phyloP scores from a whole-genome alignment of 1,140 invertebrate genomes.

The Heliconius hermathena region DNA sequence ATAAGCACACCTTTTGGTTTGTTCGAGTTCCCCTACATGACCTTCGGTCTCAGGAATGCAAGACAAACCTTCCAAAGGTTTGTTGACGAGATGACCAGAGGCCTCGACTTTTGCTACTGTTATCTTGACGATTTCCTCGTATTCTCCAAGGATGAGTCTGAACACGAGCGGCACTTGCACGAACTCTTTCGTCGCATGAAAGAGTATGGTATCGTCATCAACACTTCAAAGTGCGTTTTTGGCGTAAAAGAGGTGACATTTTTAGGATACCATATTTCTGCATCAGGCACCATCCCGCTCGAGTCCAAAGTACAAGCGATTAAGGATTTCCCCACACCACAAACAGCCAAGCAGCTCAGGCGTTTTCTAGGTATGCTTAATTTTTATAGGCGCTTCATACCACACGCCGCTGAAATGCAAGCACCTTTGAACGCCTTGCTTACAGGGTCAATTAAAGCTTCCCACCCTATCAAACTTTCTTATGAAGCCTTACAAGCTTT shows the following conservation, averaged over 20 bases:
- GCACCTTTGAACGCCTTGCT: slow-evolving; percentile 27
- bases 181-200: neutral
- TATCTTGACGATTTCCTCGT: neutral
- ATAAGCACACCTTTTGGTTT: slow-evolving; percentile 21
- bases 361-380: slow-evolving; percentile 34
- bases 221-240: slow-evolving; percentile 34
- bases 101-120: neutral
- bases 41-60: neutral
- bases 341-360: slow-evolving; percentile 20
- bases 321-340: slow-evolving; percentile 19
- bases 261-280: slow-evolving; percentile 33
- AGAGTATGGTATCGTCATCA: slow-evolving; percentile 27
- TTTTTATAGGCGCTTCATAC: slow-evolving; percentile 32
- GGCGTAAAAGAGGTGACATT: slow-evolving; percentile 25
- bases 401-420: slow-evolving; percentile 27
- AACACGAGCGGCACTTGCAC: neutral
- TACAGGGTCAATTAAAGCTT: slow-evolving; percentile 21
- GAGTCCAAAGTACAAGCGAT: slow-evolving; percentile 27
- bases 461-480: slow-evolving; percentile 22
- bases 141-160: neutral
- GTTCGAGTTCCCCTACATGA: neutral
- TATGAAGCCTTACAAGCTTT: neutral
- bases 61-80: neutral
- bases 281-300: slow-evolving; percentile 22
- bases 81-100: neutral